phyloP scores from a whole-genome alignment of 2,888 invertebrate genomes.

The Neocrepidodera transversa region DNA sequence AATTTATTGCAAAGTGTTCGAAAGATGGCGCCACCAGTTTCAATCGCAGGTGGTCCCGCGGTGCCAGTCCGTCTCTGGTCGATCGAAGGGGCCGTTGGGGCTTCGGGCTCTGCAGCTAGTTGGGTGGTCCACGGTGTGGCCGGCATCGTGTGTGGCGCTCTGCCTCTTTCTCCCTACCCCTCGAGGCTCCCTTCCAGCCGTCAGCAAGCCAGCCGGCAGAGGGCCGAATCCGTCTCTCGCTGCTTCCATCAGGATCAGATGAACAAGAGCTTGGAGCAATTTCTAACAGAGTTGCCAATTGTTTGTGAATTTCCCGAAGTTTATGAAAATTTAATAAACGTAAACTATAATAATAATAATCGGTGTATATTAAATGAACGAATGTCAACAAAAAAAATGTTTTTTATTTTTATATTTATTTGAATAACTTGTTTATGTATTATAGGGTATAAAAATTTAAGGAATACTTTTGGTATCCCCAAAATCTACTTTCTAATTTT shows the following conservation, averaged over 20 bases:
- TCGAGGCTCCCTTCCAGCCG: conserved; percentile 36
- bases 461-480: too few species aligned
- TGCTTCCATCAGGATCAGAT: conserved; percentile 8
- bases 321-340: too few species aligned
- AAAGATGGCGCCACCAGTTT: conserved; percentile 9
- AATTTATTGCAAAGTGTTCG: too few species aligned
- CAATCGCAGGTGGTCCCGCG: conserved; percentile 22
- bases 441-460: too few species aligned
- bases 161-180: conserved; percentile 41
- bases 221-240: conserved; percentile 22
- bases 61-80: conserved; percentile 25
- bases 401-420: too few species aligned
- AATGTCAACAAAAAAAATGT: too few species aligned
- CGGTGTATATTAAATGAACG: too few species aligned
- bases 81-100: conserved; percentile 32
- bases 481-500: too few species aligned
- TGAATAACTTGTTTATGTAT: too few species aligned
- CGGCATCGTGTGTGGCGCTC: conserved; percentile 61
- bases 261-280: conserved; percentile 4
- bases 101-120: conserved; percentile 50
- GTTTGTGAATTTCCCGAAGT: too few species aligned
- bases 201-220: conserved; percentile 33
- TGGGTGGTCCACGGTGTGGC: conserved; percentile 61
- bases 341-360: too few species aligned
- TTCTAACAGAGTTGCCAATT: conserved; percentile 6